Evolutionary conservation across 2,888 invertebrate genomes (phyloP), one percentile per base, ranked within the genome.

Genomic region (Carcina quercana): DNA sequence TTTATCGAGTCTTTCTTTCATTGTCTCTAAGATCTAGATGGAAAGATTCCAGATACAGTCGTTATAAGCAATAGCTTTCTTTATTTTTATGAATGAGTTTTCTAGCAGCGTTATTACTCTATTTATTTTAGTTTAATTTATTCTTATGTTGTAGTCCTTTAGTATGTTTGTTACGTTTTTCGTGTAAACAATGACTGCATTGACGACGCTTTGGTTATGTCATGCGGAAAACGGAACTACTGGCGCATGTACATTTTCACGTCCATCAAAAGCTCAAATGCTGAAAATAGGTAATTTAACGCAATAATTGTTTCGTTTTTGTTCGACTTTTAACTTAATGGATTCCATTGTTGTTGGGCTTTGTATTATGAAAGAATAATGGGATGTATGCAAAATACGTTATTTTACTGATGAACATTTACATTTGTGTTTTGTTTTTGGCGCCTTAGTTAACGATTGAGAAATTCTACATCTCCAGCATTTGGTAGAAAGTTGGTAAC

Each of bases 241-340:
- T n/a, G n/a, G n/a, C n/a, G n/a, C n/a, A n/a, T n/a, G n/a, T n/a
- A n/a, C n/a, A n/a, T n/a, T n/a, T n/a, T n/a, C n/a, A n/a, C n/a
- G n/a, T n/a, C n/a, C n/a, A n/a, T n/a, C n/a, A n/a, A n/a, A n/a
- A n/a, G n/a, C n/a, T n/a, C n/a, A n/a, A n/a, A n/a, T n/a, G 6
- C 50, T 57, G 51, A 57, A 63, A 62, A 60, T 61, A 48, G 43
- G 48, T 53, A 43, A 53, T 57, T 60, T 55, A 53, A 51, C 47
- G 49, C 41, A 45, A 57, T 64, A 60, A 65, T 64, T 62, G 45
- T 45, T 46, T 50, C 34, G 35, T 44, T 59, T 61, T 59, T 62
- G 56, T 25, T 21, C 13, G 20, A 24, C 17, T 28, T 24, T 25
- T 15, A 22, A 21, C 41, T 25, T 59, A 61, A 61, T 61, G 58